These are phyloP conservation scores for Cheirogaleus medius DNA, from an alignment of 2,113 vertebrate genomes.

Conservation along the genomic window DNA sequence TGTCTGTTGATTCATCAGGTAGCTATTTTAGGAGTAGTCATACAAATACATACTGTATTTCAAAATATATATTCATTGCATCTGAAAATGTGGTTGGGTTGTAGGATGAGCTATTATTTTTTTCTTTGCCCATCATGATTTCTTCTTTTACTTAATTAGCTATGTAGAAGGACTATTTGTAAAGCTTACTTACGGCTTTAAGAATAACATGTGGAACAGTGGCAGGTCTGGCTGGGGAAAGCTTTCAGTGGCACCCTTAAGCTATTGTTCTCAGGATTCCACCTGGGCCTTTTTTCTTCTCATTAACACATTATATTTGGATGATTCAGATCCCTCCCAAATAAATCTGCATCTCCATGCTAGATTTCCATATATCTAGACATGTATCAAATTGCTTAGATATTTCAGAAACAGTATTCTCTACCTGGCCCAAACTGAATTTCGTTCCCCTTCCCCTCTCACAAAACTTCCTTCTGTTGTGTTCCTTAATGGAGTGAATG, in stretches of 20 bases:
- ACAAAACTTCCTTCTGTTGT: neutral
- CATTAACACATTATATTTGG: neutral
- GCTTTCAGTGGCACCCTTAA: neutral
- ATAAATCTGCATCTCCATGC: neutral
- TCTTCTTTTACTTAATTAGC: neutral
- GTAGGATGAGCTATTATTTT: neutral
- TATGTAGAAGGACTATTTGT: neutral
- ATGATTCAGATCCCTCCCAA: neutral
- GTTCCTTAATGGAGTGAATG: neutral
- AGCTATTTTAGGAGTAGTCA: slow-evolving; percentile 38
- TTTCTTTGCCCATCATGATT: neutral
- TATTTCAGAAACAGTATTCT: neutral
- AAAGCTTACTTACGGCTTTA: neutral
- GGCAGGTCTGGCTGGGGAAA: neutral
- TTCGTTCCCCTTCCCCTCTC: neutral
- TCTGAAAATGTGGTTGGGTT: slow-evolving; percentile 9
- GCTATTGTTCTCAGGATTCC: neutral
- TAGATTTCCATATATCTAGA: neutral
- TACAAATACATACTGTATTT: slow-evolving; percentile 19
- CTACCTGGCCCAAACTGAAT: neutral
- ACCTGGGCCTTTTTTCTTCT: neutral
- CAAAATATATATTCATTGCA: neutral
- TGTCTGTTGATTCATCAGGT: slow-evolving; percentile 20
- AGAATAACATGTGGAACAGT: neutral
- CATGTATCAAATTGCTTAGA: neutral